These are phyloP conservation scores for Aepyceros melampus DNA, from an alignment of 2,113 vertebrate species.

Conservation along the genomic window DNA sequence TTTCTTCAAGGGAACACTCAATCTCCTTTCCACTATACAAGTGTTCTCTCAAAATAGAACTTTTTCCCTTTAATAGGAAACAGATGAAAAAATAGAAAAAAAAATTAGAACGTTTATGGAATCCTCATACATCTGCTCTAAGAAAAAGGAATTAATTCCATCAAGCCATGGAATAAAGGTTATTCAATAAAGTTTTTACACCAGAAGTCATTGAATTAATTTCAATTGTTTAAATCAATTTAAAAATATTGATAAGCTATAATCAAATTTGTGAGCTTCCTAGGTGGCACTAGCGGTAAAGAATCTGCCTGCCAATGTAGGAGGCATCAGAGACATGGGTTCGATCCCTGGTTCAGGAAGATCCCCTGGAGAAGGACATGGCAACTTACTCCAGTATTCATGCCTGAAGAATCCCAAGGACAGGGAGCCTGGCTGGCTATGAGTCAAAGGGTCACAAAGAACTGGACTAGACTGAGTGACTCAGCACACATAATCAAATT, in stretches of 20 bases:
- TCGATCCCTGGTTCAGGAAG: background rate
- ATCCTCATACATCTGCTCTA: background rate
- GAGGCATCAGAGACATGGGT: background rate
- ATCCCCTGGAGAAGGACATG: background rate
- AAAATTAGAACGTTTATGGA: background rate
- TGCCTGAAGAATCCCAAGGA: background rate
- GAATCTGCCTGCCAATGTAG: background rate
- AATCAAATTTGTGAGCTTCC: background rate
- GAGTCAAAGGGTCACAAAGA: background rate
- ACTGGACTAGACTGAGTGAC: background rate
- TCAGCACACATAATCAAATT: background rate
- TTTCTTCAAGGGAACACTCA: background rate
- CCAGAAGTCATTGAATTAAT: conserved; percentile 13
- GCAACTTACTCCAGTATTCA: background rate
- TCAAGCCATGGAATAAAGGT: background rate
- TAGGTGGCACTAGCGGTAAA: background rate
- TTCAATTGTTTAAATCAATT: conserved; percentile 31
- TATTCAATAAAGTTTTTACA: conserved; percentile 14
- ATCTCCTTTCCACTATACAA: background rate
- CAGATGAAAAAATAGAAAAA: background rate
- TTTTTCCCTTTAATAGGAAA: background rate
- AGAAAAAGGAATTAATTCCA: conserved; percentile 24
- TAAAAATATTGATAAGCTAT: conserved; percentile 1
- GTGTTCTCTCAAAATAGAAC: background rate
- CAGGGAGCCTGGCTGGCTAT: background rate